A percentile compares a stretch with the other conserved stretches of the same genome.
Evolutionary conservation across 2,888 invertebrate genomes (phyloP).

Genomic region (Hypolimnas misippus): DNA sequence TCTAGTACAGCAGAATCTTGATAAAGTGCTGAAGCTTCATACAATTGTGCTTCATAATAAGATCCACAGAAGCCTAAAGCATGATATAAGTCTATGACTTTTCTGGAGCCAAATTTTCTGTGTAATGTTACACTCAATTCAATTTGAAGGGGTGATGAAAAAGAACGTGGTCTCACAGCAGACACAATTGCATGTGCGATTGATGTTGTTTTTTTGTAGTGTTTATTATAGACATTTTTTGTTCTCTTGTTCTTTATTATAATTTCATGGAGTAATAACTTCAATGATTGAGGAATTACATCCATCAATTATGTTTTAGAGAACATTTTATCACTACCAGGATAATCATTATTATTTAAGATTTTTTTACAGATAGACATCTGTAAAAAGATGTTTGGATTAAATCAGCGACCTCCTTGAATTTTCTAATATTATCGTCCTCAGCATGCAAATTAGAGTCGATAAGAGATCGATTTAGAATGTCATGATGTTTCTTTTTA

Average conservation of each 20-base stretch:
- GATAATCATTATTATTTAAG: not conserved
- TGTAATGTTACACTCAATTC: too few species aligned
- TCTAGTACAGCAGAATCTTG: too few species aligned
- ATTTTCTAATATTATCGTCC: not conserved
- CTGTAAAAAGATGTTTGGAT: not conserved
- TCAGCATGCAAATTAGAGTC: not conserved
- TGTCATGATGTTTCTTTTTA: too few species aligned
- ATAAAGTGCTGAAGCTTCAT: too few species aligned
- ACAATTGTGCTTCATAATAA: too few species aligned
- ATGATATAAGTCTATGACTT: too few species aligned
- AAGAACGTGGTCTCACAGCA: not conserved
- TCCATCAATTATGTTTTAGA: not conserved
- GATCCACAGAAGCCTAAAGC: too few species aligned
- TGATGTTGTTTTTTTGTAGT: not conserved
- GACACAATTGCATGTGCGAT: not conserved
- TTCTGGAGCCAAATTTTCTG: too few species aligned
- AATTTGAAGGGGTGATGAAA: too few species aligned
- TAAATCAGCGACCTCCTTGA: not conserved
- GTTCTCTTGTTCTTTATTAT: not conserved
- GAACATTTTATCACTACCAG: not conserved
- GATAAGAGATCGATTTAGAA: not conserved
- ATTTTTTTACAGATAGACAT: not conserved
- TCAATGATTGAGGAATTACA: conserved; percentile 1
- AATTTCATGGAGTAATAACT: not conserved
- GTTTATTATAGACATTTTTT: not conserved